phyloP scores from a whole-genome alignment of 1,140 invertebrate genomes.

The Tetragonula clypearis region DNA sequence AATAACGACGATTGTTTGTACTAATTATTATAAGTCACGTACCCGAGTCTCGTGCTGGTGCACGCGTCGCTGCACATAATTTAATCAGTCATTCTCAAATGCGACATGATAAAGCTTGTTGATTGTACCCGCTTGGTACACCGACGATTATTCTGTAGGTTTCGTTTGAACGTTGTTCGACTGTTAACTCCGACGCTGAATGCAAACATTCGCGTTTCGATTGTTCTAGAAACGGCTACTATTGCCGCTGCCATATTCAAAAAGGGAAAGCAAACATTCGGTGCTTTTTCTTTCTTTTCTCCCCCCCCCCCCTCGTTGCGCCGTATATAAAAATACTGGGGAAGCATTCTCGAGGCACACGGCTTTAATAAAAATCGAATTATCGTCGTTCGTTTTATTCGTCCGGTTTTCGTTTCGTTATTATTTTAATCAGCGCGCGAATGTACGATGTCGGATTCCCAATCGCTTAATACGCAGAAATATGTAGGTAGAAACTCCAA shows the following conservation, averaged over 20 bases:
- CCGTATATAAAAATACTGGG: neutral
- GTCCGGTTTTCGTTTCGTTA: neutral
- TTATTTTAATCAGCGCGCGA: neutral
- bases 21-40: slow-evolving; percentile 78
- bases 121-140: slow-evolving; percentile 1
- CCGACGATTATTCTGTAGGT: slow-evolving; percentile 10
- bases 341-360: neutral
- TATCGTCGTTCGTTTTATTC: neutral
- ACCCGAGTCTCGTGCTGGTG: slow-evolving; percentile 49
- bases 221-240: neutral
- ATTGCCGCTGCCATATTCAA: neutral
- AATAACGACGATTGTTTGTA: slow-evolving; percentile 67
- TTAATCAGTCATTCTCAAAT: slow-evolving; percentile 62
- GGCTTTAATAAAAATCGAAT: neutral
- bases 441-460: neutral
- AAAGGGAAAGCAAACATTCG: too few relatives aligned
- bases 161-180: neutral
- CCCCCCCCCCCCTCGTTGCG: too few relatives aligned
- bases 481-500: slow-evolving; percentile 6
- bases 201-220: neutral
- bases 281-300: too few relatives aligned
- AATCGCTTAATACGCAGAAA: slow-evolving; percentile 3
- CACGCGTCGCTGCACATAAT: slow-evolving; percentile 61
- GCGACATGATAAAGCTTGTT: slow-evolving; percentile 56
- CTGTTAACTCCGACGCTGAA: slow-evolving; percentile 10